Conservation (phyloP, 2,888 invertebrate genomes). For the Zeuzera pyrina region DNA sequence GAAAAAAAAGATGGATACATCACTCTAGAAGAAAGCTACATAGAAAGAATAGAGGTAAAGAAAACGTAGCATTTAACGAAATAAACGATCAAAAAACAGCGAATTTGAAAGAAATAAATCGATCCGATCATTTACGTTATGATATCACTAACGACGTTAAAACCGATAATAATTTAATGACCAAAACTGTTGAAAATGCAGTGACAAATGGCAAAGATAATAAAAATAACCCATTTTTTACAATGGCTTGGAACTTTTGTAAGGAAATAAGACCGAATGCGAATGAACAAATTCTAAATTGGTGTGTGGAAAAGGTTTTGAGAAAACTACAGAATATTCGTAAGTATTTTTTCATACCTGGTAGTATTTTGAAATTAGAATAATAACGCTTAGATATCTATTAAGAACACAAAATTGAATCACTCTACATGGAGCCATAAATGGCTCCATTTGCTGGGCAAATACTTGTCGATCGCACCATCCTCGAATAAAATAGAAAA, state of each 20-base stretch:
- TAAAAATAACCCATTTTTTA: conserved; percentile 32
- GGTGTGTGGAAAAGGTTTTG: conserved; percentile 56
- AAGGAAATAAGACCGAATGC: conserved; percentile 45
- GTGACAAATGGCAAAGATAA: conserved; percentile 13
- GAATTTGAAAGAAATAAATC: conserved; percentile 4
- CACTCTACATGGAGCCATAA: too few relatives aligned
- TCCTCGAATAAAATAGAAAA: too few relatives aligned
- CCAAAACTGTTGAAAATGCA: conserved; percentile 10
- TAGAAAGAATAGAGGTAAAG: conserved; percentile 14
- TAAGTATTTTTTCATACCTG: conserved; percentile 26
- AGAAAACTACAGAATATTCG: conserved; percentile 43
- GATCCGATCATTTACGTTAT: too few relatives aligned
- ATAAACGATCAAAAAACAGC: conserved; percentile 16
- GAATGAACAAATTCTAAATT: conserved; percentile 33
- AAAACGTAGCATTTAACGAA: conserved; percentile 21
- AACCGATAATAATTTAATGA: conserved; percentile 5
- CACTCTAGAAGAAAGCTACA: conserved; percentile 10
- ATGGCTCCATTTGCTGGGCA: too few relatives aligned
- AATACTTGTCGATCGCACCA: too few relatives aligned
- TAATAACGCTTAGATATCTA: too few relatives aligned
- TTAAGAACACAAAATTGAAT: too few relatives aligned
- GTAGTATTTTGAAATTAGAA: too few relatives aligned
- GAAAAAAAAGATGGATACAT: conserved; percentile 48
- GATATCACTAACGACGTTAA: too few relatives aligned
- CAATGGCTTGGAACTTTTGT: conserved; percentile 53